These are phyloP conservation scores for Dicaeum eximium DNA, from an alignment of 2,113 vertebrate genomes.

Conservation along the genomic window DNA sequence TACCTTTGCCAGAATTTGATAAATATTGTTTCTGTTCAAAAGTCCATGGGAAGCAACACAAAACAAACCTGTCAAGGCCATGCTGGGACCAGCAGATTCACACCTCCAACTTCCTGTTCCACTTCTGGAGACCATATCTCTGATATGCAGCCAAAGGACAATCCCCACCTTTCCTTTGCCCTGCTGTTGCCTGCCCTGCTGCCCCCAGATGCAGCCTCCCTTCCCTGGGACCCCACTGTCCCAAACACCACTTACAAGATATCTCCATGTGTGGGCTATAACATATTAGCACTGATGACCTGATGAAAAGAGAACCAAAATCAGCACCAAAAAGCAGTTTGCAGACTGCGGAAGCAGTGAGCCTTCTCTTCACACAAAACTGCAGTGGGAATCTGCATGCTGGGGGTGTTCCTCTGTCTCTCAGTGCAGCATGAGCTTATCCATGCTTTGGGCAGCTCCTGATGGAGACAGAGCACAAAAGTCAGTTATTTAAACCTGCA, in stretches of 20 bases:
- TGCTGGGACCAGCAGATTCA: neutral
- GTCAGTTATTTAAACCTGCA: neutral
- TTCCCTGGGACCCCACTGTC: neutral
- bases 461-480: neutral
- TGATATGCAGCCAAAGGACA: fast-evolving
- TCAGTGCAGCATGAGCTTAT: neutral
- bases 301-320: neutral
- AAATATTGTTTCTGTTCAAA: neutral
- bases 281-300: neutral
- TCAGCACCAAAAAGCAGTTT: neutral
- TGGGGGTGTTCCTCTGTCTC: neutral
- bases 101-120: neutral
- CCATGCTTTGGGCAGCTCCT: neutral
- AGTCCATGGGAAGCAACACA: neutral
- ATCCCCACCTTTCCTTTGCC: neutral
- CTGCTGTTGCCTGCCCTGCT: neutral
- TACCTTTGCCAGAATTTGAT: neutral
- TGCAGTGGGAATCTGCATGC: neutral
- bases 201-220: neutral
- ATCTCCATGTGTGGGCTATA: fast-evolving
- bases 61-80: neutral
- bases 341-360: neutral
- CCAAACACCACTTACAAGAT: neutral
- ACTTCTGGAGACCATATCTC: neutral
- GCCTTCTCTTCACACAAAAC: neutral